Conservation (phyloP, 2,113 vertebrate species). For the Xiphorhynchus elegans region DNA sequence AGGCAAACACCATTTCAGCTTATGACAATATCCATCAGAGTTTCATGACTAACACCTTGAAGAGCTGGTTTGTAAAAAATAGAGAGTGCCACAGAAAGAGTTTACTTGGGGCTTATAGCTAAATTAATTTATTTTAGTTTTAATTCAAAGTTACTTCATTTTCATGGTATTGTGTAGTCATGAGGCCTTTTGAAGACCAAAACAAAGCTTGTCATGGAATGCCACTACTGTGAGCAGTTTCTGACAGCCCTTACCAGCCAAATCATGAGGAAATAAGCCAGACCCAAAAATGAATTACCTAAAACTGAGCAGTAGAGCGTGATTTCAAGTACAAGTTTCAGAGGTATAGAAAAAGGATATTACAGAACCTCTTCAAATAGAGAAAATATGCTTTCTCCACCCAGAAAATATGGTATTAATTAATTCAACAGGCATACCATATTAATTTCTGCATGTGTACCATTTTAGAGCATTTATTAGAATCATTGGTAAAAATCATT, state of each 20-base stretch:
- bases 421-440: background rate
- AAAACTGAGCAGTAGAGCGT: rapidly evolving
- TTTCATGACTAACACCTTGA: background rate
- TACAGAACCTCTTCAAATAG: background rate
- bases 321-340: background rate
- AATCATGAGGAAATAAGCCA: background rate
- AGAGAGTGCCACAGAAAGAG: background rate
- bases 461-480: background rate
- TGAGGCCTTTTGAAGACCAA: background rate
- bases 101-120: background rate
- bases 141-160: background rate
- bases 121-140: background rate
- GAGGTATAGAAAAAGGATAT: background rate
- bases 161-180: background rate
- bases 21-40: background rate
- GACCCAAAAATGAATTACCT: background rate
- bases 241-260: background rate
- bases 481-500: background rate
- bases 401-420: background rate
- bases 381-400: background rate
- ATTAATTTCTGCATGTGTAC: background rate
- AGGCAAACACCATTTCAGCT: background rate
- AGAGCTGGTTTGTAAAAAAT: background rate
- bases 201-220: background rate
- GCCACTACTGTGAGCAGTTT: background rate